phyloP scores from a whole-genome alignment of 2,888 invertebrate genomes.

The Macrosoma leucophasiata region DNA sequence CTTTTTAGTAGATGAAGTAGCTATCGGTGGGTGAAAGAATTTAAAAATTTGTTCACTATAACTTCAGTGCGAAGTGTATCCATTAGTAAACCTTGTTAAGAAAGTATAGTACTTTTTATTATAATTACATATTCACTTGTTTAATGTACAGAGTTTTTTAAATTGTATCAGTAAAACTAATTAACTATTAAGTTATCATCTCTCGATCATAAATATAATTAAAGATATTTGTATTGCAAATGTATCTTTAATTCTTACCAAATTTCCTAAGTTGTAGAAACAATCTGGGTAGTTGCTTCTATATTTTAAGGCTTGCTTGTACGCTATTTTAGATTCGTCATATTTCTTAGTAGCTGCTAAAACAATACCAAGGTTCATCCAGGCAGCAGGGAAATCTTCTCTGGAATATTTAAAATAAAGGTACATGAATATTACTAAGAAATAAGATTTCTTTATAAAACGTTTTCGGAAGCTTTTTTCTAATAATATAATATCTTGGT shows the following conservation, averaged over 20 bases:
- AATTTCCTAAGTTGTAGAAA: slow-evolving; percentile 95
- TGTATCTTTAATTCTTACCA: slow-evolving; percentile 74
- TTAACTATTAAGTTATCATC: neutral
- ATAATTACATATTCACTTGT: neutral
- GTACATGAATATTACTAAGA: no score
- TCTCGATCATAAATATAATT: slow-evolving; percentile 2
- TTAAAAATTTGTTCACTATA: no score
- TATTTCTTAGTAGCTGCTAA: slow-evolving; percentile 83
- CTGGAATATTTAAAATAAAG: slow-evolving; percentile 50
- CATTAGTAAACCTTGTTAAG: no score
- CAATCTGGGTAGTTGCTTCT: slow-evolving; percentile 92
- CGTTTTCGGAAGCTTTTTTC: neutral
- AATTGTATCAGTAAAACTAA: neutral
- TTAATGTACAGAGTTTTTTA: slow-evolving; percentile 1
- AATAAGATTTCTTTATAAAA: no score
- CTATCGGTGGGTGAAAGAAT: no score
- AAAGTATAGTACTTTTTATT: slow-evolving; percentile 7
- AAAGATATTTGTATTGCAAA: no score
- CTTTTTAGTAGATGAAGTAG: no score
- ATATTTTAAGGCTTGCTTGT: slow-evolving; percentile 84
- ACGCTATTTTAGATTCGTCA: slow-evolving; percentile 84
- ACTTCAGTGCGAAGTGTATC: no score
- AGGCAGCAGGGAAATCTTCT: slow-evolving; percentile 93
- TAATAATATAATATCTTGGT: no score
- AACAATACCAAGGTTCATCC: slow-evolving; percentile 99